phyloP scores from a whole-genome alignment of 1,140 invertebrate species.

The Zophobas morio region DNA sequence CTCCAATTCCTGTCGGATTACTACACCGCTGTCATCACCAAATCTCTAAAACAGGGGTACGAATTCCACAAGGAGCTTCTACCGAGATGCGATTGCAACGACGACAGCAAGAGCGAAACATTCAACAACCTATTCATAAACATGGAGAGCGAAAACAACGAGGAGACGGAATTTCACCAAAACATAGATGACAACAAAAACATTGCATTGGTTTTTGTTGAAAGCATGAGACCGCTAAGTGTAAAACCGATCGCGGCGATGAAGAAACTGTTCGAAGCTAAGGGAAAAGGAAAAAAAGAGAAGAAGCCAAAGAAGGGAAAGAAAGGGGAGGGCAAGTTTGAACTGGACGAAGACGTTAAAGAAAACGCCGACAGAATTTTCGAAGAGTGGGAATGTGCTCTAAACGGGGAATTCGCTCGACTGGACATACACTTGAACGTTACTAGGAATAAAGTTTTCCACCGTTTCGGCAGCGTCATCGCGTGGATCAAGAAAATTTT shows the following conservation, averaged over 20 bases:
- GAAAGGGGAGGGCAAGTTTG: slow-evolving; percentile 30
- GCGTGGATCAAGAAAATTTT: slow-evolving; percentile 67
- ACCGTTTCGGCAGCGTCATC: slow-evolving; percentile 69
- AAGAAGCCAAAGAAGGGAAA: slow-evolving; percentile 20
- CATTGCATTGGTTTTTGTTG: slow-evolving; percentile 17
- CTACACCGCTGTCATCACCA: slow-evolving; percentile 70
- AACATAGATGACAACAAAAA: slow-evolving; percentile 12
- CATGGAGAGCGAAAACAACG: slow-evolving; percentile 1
- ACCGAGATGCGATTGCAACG: background rate
- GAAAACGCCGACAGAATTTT: slow-evolving; percentile 51
- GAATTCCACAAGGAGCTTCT: slow-evolving; percentile 21
- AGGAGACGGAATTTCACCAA: slow-evolving; percentile 4
- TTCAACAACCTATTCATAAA: slow-evolving; percentile 6
- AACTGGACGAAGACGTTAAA: slow-evolving; percentile 50
- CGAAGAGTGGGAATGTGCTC: slow-evolving; percentile 71
- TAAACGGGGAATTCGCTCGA: slow-evolving; percentile 71
- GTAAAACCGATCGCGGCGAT: slow-evolving; percentile 12
- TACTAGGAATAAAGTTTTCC: slow-evolving; percentile 66
- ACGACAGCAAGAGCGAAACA: slow-evolving; percentile 5
- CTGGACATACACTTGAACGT: slow-evolving; percentile 67
- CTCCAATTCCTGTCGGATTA: slow-evolving; percentile 72
- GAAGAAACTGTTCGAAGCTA: slow-evolving; percentile 27
- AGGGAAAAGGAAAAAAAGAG: slow-evolving; percentile 29
- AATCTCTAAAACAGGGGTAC: slow-evolving; percentile 40
- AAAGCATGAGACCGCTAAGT: slow-evolving; percentile 27